Evolutionary conservation across 1,140 invertebrate genomes (phyloP).

Genomic region (Megalopta genalis): DNA sequence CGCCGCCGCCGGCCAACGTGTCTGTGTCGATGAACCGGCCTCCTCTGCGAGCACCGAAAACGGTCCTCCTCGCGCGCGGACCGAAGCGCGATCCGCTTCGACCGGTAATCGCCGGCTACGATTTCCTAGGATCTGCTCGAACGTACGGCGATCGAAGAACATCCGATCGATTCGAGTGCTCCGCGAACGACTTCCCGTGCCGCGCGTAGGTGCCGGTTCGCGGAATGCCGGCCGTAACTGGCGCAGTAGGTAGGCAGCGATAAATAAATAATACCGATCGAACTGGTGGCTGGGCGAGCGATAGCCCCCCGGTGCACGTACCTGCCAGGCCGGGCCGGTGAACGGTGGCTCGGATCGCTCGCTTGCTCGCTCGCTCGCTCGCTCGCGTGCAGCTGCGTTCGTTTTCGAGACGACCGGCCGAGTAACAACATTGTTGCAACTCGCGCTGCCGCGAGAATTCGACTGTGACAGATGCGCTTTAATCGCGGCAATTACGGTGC

Average conservation of each 20-base stretch:
- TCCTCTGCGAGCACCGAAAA: not conserved
- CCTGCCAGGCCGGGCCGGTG: not conserved
- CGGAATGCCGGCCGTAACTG: slow-evolving; percentile 68
- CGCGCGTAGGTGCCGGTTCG: slow-evolving; percentile 50
- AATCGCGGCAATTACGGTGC: slow-evolving; percentile 17
- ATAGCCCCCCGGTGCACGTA: slow-evolving; percentile 20
- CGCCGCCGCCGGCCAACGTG: not conserved
- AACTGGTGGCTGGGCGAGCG: slow-evolving; percentile 38
- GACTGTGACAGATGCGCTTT: slow-evolving; percentile 26
- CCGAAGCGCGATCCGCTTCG: too few relatives aligned
- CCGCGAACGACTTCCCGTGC: not conserved
- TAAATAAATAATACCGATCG: slow-evolving; percentile 71
- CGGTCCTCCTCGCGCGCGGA: not conserved
- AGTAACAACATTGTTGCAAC: slow-evolving; percentile 21
- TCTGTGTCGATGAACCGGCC: slow-evolving; percentile 37
- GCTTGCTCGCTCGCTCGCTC: too few relatives aligned
- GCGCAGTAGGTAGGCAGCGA: slow-evolving; percentile 68
- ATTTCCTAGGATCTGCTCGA: too few relatives aligned
- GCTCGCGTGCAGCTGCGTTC: slow-evolving; percentile 1
- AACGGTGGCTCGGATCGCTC: not conserved
- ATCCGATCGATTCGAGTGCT: not conserved
- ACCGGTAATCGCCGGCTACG: too few relatives aligned
- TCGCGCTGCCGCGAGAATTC: slow-evolving; percentile 10
- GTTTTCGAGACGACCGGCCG: slow-evolving; percentile 38
- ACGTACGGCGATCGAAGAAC: too few relatives aligned